Evolutionary conservation across 2,113 vertebrate genomes (phyloP), one percentile per base, ranked within the genome.

Genomic region (Columba livia): DNA sequence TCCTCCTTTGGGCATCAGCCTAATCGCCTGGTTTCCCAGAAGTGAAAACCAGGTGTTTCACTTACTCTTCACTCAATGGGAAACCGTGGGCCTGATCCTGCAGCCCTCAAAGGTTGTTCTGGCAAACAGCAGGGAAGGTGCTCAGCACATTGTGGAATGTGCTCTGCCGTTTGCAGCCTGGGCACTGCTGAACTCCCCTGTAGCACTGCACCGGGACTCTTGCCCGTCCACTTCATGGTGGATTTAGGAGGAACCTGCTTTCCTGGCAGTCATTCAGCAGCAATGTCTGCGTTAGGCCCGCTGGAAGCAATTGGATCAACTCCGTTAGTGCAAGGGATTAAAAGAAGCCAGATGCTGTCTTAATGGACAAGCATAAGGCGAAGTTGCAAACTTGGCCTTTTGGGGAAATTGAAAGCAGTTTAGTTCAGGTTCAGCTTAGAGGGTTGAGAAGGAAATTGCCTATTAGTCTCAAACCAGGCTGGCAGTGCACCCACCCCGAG

Each of bases 401-500:
- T 80, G 93, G 91, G 89, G 65, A 75, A 94, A 89, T n/a, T 56
- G 85, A 90, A 92, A 96, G 88, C 90, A 50, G 79, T 91, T 96
- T 92, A 80, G 47, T 80, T 87, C 85, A 91, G 85, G 86, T 95
- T 96, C 34, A 26, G 65, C 67, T 93, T 80, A 81, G 79, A 89
- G 57, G 31, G 15, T 11, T 88, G 80, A 64, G 88, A 79, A 84
- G 42, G 58, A 77, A 86, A 83, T 84, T 54, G 66, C 53, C 36
- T 40, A 17, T 94, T 79, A 91, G 78, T 60, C 78, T 92, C 74
- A 85, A 77, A 20, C 28, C 53, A 26, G 77, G 82, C 90, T 81
- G 79, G n/a, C 56, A 21, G 85, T 0, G 62, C 36, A 13, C 44
- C 80, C 87, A 24, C 66, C 17, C 40, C 0, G 34, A 82, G 70